Conservation (phyloP, 2,797 vertebrate species). For the Chaetodon trifasciatus region DNA sequence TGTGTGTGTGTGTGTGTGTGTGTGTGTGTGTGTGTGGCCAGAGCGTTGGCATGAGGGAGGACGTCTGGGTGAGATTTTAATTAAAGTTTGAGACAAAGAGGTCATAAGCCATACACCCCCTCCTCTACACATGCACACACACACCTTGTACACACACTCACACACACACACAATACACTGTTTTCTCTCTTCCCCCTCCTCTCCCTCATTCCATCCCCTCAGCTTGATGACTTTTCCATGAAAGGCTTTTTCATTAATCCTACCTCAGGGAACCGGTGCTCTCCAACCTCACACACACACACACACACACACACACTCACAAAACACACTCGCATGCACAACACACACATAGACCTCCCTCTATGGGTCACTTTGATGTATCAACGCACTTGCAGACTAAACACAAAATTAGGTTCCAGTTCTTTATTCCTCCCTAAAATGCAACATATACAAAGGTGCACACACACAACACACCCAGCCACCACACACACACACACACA, state of each 20-base stretch:
- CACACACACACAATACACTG: constrained; percentile 78
- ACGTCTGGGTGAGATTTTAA: constrained; percentile 91
- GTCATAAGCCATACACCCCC: constrained; percentile 86
- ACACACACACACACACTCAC: constrained; percentile 38
- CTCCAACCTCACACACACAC: constrained; percentile 81
- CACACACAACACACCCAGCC: constrained; percentile 36
- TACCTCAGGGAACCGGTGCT: constrained; percentile 87
- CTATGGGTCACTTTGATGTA: constrained; percentile 85
- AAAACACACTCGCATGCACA: constrained; percentile 56
- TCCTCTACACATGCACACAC: constrained; percentile 69
- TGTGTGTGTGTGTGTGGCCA: constrained; percentile 75
- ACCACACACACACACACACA: constrained; percentile 11
- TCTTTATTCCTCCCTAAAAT: constrained; percentile 75
- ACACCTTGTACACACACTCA: constrained; percentile 57
- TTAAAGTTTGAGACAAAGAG: constrained; percentile 90
- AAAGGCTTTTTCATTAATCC: constrained; percentile 90
- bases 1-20: constrained; percentile 55
- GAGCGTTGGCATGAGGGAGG: constrained; percentile 85
- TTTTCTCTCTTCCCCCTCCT: constrained; percentile 80
- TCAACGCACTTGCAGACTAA: constrained; percentile 83
- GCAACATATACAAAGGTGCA: constrained; percentile 74
- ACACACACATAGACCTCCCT: constrained; percentile 77
- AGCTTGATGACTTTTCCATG: constrained; percentile 90
- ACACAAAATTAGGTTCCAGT: constrained; percentile 82
- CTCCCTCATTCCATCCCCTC: constrained; percentile 85